Base-by-base conservation (phyloP, 2,888 invertebrate genomes). In the Drosophila ezoana region DNA sequence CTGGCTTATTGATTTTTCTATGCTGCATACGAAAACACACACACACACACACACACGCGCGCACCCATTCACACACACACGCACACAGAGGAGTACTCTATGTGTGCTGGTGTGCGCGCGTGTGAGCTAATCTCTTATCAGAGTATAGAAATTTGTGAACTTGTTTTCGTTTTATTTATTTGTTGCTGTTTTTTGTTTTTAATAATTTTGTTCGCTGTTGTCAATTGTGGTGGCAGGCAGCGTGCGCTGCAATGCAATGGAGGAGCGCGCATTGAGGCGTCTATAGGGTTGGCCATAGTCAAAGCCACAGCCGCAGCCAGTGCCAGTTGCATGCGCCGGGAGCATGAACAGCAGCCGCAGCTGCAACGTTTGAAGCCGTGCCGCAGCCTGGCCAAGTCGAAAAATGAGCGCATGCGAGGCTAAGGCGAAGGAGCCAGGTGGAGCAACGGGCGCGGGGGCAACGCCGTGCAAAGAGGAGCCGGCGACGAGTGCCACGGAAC, bases 51-150 rank as follows among this genome's bases (percentile, higher is more conserved):
- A 38, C 35, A 18, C 43, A 16, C 35, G 53, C 48, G 54, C 35
- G 49, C 47, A 40, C 32, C 11, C 54, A 18, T 49, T 45, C 49
- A 20, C 49, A 4, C 57, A 47, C n/a, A 44, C 38, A 57, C 23
- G 38, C 18, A 43, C 13, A 1, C 18, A 43, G 44, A 3, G 40
- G 28, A n/a, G 4, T 9, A 14, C 23, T 23, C 23, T 16, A 3
- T 40, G 38, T 18, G 52, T 13, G 38, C 6, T 5, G 1, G 18
- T 11, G 54, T 52, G 52, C 33, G 54, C 44, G 45, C 37, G 47
- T 56, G 56, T 59, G 65, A 61, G 81, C 77, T 81, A 86, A 86
- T 83, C 87, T 86, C 84, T 86, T 82, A 82, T 82, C 81, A 83
- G 66, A 67, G 56, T 65, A 70, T 75, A 73, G 51, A 63, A 71